phyloP scores from a whole-genome alignment of 1,140 invertebrate genomes.

The Nilaparvata lugens region DNA sequence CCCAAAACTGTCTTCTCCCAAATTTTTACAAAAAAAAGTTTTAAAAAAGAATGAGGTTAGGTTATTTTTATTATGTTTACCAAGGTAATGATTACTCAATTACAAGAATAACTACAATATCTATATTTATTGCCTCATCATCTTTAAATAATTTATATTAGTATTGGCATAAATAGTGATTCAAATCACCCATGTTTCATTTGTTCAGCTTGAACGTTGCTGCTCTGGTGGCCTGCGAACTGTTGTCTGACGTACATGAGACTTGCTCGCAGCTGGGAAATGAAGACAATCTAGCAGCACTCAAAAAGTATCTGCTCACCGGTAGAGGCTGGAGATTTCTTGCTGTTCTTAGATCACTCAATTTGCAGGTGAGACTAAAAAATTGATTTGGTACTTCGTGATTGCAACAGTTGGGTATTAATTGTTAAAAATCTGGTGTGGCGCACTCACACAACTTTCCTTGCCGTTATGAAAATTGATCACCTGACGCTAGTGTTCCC shows the following conservation, averaged over 20 bases:
- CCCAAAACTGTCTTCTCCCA: too few species aligned
- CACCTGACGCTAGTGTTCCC: too few species aligned
- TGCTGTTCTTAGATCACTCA: slow-evolving; percentile 44
- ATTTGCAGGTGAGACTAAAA: slow-evolving; percentile 39
- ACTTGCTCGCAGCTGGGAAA: slow-evolving; percentile 37
- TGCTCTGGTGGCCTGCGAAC: slow-evolving; percentile 48
- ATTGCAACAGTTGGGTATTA: too few species aligned
- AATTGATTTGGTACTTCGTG: slow-evolving; percentile 2
- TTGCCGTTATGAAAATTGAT: too few species aligned
- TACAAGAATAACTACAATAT: neutral
- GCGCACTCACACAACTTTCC: too few species aligned
- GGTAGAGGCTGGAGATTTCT: slow-evolving; percentile 52
- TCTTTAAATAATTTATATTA: neutral
- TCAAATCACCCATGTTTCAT: neutral
- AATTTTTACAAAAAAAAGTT: too few species aligned
- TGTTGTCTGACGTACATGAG: slow-evolving; percentile 50
- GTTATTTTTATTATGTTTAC: too few species aligned
- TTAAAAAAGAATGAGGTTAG: too few species aligned
- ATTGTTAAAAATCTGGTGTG: too few species aligned
- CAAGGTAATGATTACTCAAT: too few species aligned
- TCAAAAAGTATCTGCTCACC: slow-evolving; percentile 45
- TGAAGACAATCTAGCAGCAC: slow-evolving; percentile 35
- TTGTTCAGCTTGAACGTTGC: slow-evolving; percentile 35
- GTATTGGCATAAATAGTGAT: neutral
- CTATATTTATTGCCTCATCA: neutral